phyloP scores from a whole-genome alignment of 2,113 vertebrate species.

The Cervus canadensis region DNA sequence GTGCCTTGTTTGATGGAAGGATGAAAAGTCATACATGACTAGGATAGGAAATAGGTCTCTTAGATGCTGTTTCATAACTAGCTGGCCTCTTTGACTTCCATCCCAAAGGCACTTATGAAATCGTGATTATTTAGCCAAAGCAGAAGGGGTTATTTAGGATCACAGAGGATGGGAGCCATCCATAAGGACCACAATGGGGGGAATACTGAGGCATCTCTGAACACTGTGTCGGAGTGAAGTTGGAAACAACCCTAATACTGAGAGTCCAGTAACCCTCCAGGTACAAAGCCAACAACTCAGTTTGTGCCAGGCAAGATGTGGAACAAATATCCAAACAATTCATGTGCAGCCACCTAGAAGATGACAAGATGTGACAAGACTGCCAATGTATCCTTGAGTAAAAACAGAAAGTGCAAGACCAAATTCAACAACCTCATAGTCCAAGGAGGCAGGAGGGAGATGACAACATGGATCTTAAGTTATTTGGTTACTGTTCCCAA shows the following conservation, averaged over 20 bases:
- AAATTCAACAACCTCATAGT: not conserved
- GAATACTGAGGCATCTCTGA: not conserved
- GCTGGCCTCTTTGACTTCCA: not conserved
- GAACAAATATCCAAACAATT: not conserved
- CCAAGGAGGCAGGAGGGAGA: not conserved
- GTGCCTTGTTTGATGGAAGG: slow-evolving; percentile 29
- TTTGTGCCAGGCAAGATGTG: not conserved
- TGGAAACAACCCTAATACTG: not conserved
- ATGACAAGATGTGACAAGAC: slow-evolving; percentile 35
- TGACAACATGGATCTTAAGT: not conserved
- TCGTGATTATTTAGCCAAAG: not conserved
- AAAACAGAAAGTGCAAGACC: not conserved
- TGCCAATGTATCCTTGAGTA: not conserved
- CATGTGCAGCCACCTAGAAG: not conserved
- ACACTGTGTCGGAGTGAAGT: not conserved
- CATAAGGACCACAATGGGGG: not conserved
- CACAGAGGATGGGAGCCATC: not conserved
- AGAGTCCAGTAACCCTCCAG: not conserved
- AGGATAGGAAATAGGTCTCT: slow-evolving; percentile 8
- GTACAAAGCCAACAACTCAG: not conserved
- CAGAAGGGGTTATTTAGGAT: not conserved
- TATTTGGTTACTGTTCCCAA: not conserved
- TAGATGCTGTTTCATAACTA: not conserved
- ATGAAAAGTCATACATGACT: slow-evolving; percentile 37
- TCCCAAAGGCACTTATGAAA: not conserved